A percentile compares a stretch with the other conserved stretches of the same genome.
Evolutionary conservation across 1,140 invertebrate genomes (phyloP).

Genomic region (Brachionus calyciflorus): DNA sequence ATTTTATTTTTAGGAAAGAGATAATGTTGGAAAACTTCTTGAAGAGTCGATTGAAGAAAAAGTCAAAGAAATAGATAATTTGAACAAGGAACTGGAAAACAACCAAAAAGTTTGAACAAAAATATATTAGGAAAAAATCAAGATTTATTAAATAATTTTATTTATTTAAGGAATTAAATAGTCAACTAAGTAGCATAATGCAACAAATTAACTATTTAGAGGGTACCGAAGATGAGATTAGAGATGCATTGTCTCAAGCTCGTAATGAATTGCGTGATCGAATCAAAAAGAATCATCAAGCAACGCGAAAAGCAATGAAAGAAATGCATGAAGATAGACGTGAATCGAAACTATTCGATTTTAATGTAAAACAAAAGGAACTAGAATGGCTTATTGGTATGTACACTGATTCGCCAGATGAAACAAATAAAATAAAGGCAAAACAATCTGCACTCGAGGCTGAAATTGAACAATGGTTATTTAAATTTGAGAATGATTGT

Average conservation of each 20-base stretch:
- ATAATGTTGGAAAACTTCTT: background rate
- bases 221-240: constrained; percentile 27
- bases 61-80: constrained; percentile 24
- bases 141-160: background rate
- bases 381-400: constrained; percentile 8
- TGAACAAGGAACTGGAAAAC: background rate
- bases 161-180: background rate
- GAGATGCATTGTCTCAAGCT: constrained; percentile 10
- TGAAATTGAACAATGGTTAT: constrained; percentile 20
- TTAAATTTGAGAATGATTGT: constrained; percentile 25
- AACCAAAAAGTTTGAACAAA: background rate
- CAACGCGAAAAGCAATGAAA: background rate
- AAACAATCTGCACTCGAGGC: background rate
- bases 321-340: constrained; percentile 24
- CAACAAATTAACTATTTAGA: constrained; percentile 30
- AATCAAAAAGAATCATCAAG: constrained; percentile 1
- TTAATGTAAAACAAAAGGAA: constrained; percentile 37
- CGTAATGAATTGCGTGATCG: background rate
- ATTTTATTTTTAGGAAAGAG: background rate
- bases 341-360: constrained; percentile 23
- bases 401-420: constrained; percentile 3
- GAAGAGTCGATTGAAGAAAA: background rate
- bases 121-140: too few species aligned
- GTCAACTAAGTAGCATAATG: background rate
- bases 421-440: constrained; percentile 12